Conservation (phyloP, 1,140 invertebrate genomes). For the Achroia grisella region DNA sequence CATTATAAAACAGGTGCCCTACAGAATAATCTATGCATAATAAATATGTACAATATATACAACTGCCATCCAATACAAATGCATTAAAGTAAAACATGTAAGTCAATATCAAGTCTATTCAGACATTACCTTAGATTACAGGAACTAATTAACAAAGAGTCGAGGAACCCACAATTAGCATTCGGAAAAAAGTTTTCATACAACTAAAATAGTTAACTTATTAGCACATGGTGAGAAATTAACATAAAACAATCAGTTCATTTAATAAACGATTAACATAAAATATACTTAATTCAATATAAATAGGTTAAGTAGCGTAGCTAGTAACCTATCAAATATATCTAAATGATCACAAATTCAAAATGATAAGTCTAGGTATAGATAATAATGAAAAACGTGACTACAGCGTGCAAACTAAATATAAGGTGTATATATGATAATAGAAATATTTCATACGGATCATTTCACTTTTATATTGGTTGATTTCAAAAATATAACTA, state of each 20-base stretch:
- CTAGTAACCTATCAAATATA: too few species aligned
- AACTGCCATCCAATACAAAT: constrained; percentile 41
- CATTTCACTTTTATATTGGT: too few species aligned
- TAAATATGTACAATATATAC: constrained; percentile 67
- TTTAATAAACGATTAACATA: constrained; percentile 30
- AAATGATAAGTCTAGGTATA: too few species aligned
- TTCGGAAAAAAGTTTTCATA: constrained; percentile 24
- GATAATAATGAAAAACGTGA: too few species aligned
- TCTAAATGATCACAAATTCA: too few species aligned
- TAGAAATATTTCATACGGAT: too few species aligned
- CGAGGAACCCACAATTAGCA: constrained; percentile 31
- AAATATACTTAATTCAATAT: too few species aligned
- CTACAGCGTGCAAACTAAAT: too few species aligned
- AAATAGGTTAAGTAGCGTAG: too few species aligned
- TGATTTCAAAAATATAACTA: too few species aligned
- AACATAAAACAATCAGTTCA: constrained; percentile 40
- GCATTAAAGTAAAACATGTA: constrained; percentile 33
- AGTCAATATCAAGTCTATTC: constrained; percentile 16
- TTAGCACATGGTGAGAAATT: constrained; percentile 18
- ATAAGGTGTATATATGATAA: too few species aligned
- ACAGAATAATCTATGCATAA: constrained; percentile 17
- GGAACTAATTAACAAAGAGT: constrained; percentile 55
- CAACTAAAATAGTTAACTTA: constrained; percentile 28
- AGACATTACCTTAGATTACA: constrained; percentile 34
- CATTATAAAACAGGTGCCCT: constrained; percentile 67